phyloP scores from a whole-genome alignment of 1,140 invertebrate species.

The Orchestia grillus region DNA sequence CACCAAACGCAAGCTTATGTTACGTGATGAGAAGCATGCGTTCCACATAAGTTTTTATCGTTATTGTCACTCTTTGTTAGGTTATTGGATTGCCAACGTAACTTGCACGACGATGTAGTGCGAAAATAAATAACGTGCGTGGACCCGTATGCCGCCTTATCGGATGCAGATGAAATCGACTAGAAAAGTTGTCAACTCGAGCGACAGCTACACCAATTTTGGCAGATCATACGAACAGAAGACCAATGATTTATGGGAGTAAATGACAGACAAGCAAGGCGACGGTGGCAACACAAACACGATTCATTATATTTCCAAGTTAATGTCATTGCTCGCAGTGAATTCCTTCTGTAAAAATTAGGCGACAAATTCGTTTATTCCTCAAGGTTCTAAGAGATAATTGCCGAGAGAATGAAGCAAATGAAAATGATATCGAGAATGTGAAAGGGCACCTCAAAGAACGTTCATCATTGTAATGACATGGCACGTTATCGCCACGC shows the following conservation, averaged over 20 bases:
- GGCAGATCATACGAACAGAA: neutral
- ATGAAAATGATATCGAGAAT: neutral
- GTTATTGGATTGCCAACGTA: too few species aligned
- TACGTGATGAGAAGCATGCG: neutral
- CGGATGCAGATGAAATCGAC: neutral
- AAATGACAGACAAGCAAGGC: constrained; percentile 19
- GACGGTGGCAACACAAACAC: constrained; percentile 17
- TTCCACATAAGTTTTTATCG: neutral
- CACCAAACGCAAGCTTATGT: neutral
- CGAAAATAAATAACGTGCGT: neutral
- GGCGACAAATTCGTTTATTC: neutral
- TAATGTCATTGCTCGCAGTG: neutral
- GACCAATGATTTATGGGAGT: constrained; percentile 17
- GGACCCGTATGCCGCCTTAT: neutral
- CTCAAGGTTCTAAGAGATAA: neutral
- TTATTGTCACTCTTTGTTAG: neutral
- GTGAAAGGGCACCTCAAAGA: neutral
- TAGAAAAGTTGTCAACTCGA: neutral
- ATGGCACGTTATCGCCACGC: neutral
- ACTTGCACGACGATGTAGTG: neutral
- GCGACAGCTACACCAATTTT: neutral
- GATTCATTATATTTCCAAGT: neutral
- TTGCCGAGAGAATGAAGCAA: neutral
- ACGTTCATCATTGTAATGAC: neutral
- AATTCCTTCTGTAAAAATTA: neutral